Conservation (phyloP, 1,140 invertebrate genomes). For the Pseudoatta argentina region DNA sequence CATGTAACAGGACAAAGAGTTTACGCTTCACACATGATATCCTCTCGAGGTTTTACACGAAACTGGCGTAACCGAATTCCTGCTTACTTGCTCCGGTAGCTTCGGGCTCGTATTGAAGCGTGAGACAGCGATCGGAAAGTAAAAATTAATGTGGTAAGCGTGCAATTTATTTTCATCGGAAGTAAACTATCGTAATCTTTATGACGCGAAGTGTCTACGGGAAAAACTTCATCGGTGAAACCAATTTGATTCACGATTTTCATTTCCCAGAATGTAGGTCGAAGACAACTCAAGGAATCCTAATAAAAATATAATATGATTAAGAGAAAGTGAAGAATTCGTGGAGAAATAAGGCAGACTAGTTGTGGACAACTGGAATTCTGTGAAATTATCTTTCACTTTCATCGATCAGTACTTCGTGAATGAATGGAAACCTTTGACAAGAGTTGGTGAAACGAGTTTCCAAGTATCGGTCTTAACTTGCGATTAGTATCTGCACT, state of each 20-base stretch:
- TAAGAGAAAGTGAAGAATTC: not conserved
- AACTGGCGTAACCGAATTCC: slow-evolving; percentile 75
- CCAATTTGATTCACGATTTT: not conserved
- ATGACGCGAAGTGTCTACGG: not conserved
- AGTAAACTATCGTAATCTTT: not conserved
- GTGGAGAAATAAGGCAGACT: not conserved
- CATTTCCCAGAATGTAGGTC: not conserved
- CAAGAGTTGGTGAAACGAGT: slow-evolving; percentile 19
- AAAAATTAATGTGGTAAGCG: not conserved
- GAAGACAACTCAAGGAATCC: not conserved
- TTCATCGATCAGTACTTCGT: not conserved
- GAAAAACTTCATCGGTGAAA: not conserved
- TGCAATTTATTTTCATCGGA: not conserved
- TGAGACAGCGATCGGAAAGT: not conserved
- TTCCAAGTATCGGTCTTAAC: not conserved
- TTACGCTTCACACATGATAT: slow-evolving; percentile 83
- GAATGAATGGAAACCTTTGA: not conserved
- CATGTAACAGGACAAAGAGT: slow-evolving; percentile 84
- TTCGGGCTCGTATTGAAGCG: slow-evolving; percentile 23
- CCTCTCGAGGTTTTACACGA: slow-evolving; percentile 75
- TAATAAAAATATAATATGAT: not conserved
- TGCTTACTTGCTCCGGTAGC: slow-evolving; percentile 71
- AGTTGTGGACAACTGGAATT: not conserved
- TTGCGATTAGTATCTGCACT: not conserved
- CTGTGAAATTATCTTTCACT: slow-evolving; percentile 6